A percentile compares a stretch with the other conserved stretches of the same genome.
These are phyloP conservation scores for Clistopyga incitator DNA, from an alignment of 2,888 invertebrate genomes.

Conservation along the genomic window DNA sequence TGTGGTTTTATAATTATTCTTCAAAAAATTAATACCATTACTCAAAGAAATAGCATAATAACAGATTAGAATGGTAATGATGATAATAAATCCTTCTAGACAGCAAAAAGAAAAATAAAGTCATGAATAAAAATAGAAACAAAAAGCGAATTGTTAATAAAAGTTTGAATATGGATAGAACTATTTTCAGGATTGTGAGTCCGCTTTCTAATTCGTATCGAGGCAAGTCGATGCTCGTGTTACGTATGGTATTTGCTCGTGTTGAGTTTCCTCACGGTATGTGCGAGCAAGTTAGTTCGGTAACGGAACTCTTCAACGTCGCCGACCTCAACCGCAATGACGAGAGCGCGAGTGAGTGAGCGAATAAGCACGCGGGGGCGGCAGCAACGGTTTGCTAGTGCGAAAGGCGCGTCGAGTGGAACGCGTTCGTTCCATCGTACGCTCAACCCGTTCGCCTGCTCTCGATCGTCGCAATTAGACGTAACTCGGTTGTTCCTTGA, in stretches of 20 bases:
- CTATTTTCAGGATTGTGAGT: not conserved
- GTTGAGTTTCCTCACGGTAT: conserved; percentile 53
- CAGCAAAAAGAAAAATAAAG: not conserved
- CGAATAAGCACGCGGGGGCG: conserved; percentile 54
- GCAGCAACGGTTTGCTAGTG: conserved; percentile 19
- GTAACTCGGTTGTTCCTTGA: conserved; percentile 34
- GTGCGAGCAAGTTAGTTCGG: conserved; percentile 43
- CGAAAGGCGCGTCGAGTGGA: conserved; percentile 24
- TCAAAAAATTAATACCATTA: too few species aligned
- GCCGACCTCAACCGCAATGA: conserved; percentile 66
- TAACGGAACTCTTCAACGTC: conserved; percentile 65
- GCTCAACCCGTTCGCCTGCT: conserved; percentile 21
- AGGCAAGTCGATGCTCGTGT: conserved; percentile 62
- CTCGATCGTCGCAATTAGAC: conserved; percentile 42
- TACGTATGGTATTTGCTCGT: conserved; percentile 56
- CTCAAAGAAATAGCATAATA: too few species aligned
- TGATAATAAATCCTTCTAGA: too few species aligned
- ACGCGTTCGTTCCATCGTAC: conserved; percentile 39
- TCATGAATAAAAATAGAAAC: not conserved
- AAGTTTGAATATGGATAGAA: not conserved
- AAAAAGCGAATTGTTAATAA: not conserved
- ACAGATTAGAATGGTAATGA: too few species aligned
- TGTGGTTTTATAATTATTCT: too few species aligned
- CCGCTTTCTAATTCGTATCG: conserved; percentile 63
- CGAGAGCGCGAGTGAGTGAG: conserved; percentile 55